Conservation (phyloP, 2,888 invertebrate genomes). For the Aplocera efformata region DNA sequence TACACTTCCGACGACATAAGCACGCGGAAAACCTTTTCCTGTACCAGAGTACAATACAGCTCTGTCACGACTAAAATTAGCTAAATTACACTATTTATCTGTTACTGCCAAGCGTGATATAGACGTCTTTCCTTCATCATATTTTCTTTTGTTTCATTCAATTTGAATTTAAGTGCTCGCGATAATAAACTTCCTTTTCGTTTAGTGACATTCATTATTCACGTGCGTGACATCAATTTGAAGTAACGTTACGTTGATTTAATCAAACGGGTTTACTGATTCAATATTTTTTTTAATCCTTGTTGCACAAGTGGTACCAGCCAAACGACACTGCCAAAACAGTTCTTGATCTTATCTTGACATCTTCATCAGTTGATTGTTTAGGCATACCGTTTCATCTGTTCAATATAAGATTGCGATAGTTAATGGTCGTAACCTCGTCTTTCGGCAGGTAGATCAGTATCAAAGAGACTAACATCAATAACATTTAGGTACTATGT, state of each 20-base stretch:
- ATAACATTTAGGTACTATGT: neutral
- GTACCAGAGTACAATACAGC: conserved; percentile 30
- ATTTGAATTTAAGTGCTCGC: conserved; percentile 12
- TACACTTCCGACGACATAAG: conserved; percentile 54
- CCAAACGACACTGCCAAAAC: conserved; percentile 34
- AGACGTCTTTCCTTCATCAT: conserved; percentile 7
- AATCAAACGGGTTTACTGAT: conserved; percentile 10
- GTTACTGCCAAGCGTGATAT: conserved; percentile 10
- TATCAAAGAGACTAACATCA: conserved; percentile 21
- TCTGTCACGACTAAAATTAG: conserved; percentile 45
- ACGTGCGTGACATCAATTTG: conserved; percentile 5
- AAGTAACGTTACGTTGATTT: conserved; percentile 8
- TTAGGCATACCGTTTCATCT: conserved; percentile 35
- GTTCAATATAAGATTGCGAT: conserved; percentile 43
- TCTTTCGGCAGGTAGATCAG: no score
- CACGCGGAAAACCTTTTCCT: conserved; percentile 49
- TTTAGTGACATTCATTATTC: conserved; percentile 17
- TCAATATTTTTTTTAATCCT: conserved; percentile 7
- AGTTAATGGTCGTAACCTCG: conserved; percentile 54
- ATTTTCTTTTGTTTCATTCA: conserved; percentile 25
- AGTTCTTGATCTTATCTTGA: conserved; percentile 45
- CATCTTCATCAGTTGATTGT: conserved; percentile 45
- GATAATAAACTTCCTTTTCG: conserved; percentile 14
- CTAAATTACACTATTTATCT: conserved; percentile 36
- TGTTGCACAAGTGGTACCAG: conserved; percentile 20